phyloP scores from a whole-genome alignment of 2,113 vertebrate species.

The Campylomormyrus tamandua region DNA sequence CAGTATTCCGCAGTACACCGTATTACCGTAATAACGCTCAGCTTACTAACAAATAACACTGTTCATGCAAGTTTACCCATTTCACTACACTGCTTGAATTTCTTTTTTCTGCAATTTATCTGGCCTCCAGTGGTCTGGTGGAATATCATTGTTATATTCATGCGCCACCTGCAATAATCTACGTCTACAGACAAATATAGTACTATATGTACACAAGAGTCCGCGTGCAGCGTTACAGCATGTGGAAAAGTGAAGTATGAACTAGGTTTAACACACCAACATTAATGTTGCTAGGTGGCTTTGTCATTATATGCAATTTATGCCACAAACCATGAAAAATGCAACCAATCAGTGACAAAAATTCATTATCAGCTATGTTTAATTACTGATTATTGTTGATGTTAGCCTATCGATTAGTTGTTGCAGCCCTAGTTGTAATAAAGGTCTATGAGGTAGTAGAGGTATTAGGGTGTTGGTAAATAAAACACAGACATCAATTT shows the following conservation, averaged over 20 bases:
- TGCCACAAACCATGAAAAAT: neutral
- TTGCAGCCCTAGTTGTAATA: neutral
- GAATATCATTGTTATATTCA: neutral
- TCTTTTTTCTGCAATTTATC: neutral
- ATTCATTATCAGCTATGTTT: neutral
- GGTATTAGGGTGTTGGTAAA: neutral
- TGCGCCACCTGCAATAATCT: neutral
- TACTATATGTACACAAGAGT: neutral
- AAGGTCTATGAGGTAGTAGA: neutral
- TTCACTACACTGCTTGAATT: neutral
- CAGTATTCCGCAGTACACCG: neutral
- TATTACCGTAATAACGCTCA: neutral
- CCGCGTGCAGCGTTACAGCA: neutral
- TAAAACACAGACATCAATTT: neutral
- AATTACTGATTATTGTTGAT: neutral
- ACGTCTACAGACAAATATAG: neutral
- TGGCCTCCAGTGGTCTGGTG: neutral
- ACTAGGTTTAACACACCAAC: neutral
- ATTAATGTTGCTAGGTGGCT: neutral
- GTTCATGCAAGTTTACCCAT: neutral
- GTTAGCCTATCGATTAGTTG: neutral
- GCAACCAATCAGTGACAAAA: neutral
- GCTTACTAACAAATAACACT: neutral
- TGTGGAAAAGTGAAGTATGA: neutral
- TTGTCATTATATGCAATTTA: neutral